Percentiles rank a stretch among this genome's conserved stretches.
Conservation (phyloP, 1,140 invertebrate species). For the Atta texana region DNA sequence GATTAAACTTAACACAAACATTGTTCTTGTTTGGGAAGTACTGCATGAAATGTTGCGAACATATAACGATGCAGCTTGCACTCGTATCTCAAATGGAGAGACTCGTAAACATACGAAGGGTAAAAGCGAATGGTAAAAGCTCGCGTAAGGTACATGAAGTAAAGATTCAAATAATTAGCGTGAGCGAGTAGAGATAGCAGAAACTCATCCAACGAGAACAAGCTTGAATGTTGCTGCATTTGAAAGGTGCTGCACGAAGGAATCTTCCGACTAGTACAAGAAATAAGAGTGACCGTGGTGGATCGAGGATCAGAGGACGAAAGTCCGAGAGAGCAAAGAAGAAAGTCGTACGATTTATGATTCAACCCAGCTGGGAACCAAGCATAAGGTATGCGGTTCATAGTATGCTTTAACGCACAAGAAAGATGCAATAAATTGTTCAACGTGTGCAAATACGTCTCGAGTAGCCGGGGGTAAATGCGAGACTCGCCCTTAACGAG, state of each 20-base stretch:
- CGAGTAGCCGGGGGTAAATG: constrained; percentile 16
- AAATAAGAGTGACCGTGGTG: constrained; percentile 61
- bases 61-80: background rate
- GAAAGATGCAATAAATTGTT: constrained; percentile 82
- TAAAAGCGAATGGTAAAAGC: constrained; percentile 24
- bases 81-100: background rate
- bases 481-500: constrained; percentile 69
- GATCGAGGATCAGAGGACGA: constrained; percentile 33
- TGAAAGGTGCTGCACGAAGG: constrained; percentile 44
- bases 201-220: background rate
- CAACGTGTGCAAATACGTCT: constrained; percentile 72
- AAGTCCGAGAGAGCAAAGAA: constrained; percentile 36
- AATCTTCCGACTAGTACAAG: constrained; percentile 59
- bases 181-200: background rate
- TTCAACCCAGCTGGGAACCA: constrained; percentile 73
- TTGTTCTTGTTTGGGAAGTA: background rate
- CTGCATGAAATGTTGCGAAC: background rate
- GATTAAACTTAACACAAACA: background rate
- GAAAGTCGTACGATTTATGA: constrained; percentile 77
- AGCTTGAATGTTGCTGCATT: constrained; percentile 41
- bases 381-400: constrained; percentile 81
- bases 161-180: constrained; percentile 29
- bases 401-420: constrained; percentile 80
- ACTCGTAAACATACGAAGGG: constrained; percentile 9
- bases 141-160: background rate